These are phyloP conservation scores for Cryptocephalus moraei DNA, from an alignment of 2,888 invertebrate genomes.

Conservation along the genomic window DNA sequence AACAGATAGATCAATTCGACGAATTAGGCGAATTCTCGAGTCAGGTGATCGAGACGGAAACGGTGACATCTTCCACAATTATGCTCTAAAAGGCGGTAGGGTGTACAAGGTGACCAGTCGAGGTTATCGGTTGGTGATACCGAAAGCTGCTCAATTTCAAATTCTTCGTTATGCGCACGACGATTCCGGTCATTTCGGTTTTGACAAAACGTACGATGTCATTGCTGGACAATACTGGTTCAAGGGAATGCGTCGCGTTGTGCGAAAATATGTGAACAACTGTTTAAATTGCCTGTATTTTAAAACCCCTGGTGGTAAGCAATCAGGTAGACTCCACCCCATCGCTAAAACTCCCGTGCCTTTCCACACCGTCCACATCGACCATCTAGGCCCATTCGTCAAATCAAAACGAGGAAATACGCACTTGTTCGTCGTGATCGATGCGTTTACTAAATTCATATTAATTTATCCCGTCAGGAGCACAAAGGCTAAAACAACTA, in stretches of 20 bases:
- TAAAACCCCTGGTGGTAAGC: constrained; percentile 4
- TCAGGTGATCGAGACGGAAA: neutral
- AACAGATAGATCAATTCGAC: neutral
- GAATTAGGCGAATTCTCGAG: neutral
- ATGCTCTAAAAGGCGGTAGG: neutral
- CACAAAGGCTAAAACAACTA: neutral
- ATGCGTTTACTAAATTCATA: constrained; percentile 1
- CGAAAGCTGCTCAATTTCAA: constrained; percentile 21
- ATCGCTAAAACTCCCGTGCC: constrained; percentile 5
- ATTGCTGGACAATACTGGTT: constrained; percentile 10
- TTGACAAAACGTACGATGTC: constrained; percentile 2
- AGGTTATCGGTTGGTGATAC: constrained; percentile 21
- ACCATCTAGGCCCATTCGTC: constrained; percentile 8
- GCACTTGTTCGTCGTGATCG: neutral
- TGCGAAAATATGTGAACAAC: constrained; percentile 1
- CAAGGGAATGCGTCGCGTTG: constrained; percentile 8
- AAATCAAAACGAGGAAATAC: neutral
- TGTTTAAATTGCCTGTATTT: constrained; percentile 6
- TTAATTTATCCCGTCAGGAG: neutral
- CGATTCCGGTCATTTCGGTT: constrained; percentile 1
- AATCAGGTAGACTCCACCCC: constrained; percentile 3
- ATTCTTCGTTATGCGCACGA: constrained; percentile 4
- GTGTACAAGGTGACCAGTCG: neutral
- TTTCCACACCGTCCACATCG: constrained; percentile 8
- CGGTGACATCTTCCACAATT: neutral